Percentiles rank a stretch among this genome's conserved stretches.
Conservation (phyloP, 2,888 invertebrate genomes). For the Andrena bucephala region DNA sequence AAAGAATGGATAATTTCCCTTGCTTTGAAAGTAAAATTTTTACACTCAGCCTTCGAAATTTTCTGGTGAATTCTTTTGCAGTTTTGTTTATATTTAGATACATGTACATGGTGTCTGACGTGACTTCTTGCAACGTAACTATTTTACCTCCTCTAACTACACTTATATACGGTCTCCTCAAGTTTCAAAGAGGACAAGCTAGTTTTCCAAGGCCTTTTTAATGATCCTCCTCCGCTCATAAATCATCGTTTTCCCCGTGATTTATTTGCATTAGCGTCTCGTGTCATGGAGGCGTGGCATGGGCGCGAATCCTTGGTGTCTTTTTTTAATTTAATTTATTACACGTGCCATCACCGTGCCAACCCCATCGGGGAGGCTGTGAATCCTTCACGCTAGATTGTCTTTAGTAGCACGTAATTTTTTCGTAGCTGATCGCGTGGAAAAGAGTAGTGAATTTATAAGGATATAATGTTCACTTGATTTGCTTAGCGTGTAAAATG, state of each 20-base stretch:
- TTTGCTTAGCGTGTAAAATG: not conserved
- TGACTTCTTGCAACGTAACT: not conserved
- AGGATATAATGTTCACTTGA: not conserved
- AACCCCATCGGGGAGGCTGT: constrained; percentile 10
- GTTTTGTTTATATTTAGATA: not conserved
- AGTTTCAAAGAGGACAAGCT: constrained; percentile 17
- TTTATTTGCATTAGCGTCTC: constrained; percentile 70
- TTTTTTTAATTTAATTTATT: constrained; percentile 74
- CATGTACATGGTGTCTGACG: not conserved
- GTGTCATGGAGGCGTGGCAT: constrained; percentile 69
- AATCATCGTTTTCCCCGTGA: constrained; percentile 72
- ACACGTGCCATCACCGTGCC: constrained; percentile 20
- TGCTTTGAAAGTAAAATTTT: not conserved
- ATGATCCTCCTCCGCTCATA: constrained; percentile 44
- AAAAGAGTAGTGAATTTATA: not conserved
- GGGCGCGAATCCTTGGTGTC: constrained; percentile 62
- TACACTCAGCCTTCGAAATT: not conserved
- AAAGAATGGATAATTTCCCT: not conserved
- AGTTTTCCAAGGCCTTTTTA: constrained; percentile 42
- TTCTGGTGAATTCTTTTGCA: too few relatives aligned
- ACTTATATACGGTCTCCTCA: constrained; percentile 14
- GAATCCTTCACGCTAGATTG: constrained; percentile 10
- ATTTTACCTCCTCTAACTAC: constrained; percentile 25
- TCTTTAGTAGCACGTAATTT: constrained; percentile 23
- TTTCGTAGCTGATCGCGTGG: constrained; percentile 8